A percentile compares a stretch with the other conserved stretches of the same genome.
These are phyloP conservation scores for Corythornis madagascariensis DNA, from an alignment of 2,113 vertebrate genomes.

Conservation along the genomic window DNA sequence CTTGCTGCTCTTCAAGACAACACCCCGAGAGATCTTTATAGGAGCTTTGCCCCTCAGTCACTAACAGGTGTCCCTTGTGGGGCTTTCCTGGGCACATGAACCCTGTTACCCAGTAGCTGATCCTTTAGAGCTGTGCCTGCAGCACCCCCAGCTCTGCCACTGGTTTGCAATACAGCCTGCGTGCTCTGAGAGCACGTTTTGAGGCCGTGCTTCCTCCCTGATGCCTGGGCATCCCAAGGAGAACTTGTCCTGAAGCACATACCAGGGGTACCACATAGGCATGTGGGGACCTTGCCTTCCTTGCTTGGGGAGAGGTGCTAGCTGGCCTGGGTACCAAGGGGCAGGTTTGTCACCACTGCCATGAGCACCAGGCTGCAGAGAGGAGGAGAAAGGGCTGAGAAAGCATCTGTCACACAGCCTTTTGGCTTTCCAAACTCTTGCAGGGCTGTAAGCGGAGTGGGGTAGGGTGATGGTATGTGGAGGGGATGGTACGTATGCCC, in stretches of 20 bases:
- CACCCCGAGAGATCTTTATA: not conserved
- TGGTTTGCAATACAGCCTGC: not conserved
- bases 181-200: not conserved
- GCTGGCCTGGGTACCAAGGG: not conserved
- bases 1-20: fast-evolving
- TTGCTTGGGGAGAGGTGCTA: not conserved
- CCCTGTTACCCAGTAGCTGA: not conserved
- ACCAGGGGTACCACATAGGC: not conserved
- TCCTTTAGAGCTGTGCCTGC: not conserved
- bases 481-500: too few relatives aligned
- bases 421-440: too few relatives aligned
- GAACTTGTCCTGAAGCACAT: not conserved
- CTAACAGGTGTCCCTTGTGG: not conserved
- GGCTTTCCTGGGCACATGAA: not conserved
- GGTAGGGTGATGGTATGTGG: too few relatives aligned
- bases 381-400: too few relatives aligned
- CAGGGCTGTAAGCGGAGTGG: too few relatives aligned
- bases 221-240: not conserved
- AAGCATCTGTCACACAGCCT: too few relatives aligned
- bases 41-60: not conserved
- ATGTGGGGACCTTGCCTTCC: not conserved
- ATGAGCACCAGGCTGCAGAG: not conserved
- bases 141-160: too few relatives aligned
- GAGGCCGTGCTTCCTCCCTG: not conserved
- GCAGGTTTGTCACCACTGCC: not conserved